A percentile compares a stretch with the other conserved stretches of the same genome.
Conservation (phyloP, 2,888 invertebrate species). For the Chromoteleia sp. region DNA sequence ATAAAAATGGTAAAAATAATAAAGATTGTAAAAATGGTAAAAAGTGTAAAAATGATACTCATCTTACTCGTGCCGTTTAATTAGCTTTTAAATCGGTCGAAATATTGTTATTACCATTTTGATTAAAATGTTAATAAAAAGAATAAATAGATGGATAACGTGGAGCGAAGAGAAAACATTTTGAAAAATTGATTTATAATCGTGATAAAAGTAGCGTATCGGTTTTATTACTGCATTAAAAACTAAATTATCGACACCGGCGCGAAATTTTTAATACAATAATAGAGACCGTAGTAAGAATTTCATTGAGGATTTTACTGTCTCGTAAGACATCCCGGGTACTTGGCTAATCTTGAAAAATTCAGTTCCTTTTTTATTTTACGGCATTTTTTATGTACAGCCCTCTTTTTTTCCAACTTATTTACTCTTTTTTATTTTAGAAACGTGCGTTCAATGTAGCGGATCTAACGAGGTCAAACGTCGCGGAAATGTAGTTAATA, state of each 20-base stretch:
- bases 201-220: background rate
- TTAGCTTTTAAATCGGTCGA: too few species aligned
- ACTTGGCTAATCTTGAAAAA: background rate
- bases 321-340: slow-evolving; percentile 1
- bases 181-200: background rate
- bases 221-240: background rate
- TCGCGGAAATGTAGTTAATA: slow-evolving; percentile 21
- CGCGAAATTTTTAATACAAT: background rate
- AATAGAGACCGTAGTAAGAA: background rate
- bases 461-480: slow-evolving; percentile 13
- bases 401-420: background rate
- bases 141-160: too few species aligned
- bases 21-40: too few species aligned
- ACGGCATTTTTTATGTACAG: background rate
- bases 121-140: too few species aligned
- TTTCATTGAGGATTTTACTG: background rate
- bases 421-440: slow-evolving; percentile 10
- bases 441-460: slow-evolving; percentile 8
- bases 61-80: too few species aligned
- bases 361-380: background rate
- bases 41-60: too few species aligned
- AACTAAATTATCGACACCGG: background rate
- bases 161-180: too few species aligned
- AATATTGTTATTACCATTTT: too few species aligned
- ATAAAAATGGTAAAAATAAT: too few species aligned